phyloP scores from a whole-genome alignment of 2,797 vertebrate genomes.

The Megaceryle alcyon region DNA sequence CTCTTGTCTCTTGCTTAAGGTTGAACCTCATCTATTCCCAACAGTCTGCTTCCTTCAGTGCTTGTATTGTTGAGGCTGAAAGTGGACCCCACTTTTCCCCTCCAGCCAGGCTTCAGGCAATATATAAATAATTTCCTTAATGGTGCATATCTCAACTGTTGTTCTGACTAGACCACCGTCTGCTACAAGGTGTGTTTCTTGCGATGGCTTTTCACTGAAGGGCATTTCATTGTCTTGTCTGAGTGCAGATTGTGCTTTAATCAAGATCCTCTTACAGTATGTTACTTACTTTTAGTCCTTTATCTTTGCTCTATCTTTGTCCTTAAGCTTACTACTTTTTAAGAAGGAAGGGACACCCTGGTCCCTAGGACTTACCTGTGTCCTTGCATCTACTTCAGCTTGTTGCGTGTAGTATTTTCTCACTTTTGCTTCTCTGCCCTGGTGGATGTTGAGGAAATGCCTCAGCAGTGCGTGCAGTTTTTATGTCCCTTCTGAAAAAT shows the following conservation, averaged over 20 bases:
- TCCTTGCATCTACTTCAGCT: neutral
- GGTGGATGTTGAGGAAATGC: neutral
- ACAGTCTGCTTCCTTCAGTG: neutral
- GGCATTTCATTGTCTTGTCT: neutral
- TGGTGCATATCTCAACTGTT: neutral
- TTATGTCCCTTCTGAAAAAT: neutral
- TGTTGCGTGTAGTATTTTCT: neutral
- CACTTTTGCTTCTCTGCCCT: neutral
- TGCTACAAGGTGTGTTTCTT: neutral
- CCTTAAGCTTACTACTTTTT: neutral
- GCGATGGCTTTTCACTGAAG: neutral
- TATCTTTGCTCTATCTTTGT: neutral
- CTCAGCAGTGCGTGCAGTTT: neutral
- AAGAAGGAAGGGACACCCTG: neutral
- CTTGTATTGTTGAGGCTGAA: neutral
- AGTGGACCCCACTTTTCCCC: fast-evolving
- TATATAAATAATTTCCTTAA: neutral
- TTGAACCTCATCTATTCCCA: neutral
- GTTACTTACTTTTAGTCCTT: neutral
- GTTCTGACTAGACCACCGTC: neutral
- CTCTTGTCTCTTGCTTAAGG: neutral
- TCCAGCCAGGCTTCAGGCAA: neutral
- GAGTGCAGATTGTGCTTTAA: neutral
- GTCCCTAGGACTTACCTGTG: neutral
- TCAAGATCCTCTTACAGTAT: neutral